phyloP scores from a whole-genome alignment of 2,113 vertebrate genomes.

The Haplotaxodon microlepis region DNA sequence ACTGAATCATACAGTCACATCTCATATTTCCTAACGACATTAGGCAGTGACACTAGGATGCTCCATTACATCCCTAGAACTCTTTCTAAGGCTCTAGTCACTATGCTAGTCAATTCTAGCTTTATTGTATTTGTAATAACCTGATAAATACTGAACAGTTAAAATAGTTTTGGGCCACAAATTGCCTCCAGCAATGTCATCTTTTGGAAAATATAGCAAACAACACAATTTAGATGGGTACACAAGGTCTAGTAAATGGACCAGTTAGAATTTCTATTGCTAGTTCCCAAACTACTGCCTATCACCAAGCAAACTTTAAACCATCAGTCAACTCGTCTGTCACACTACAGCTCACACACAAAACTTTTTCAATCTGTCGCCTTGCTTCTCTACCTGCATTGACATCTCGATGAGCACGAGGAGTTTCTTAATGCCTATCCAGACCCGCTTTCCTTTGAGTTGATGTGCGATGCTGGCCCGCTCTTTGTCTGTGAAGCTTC shows the following conservation, averaged over 20 bases:
- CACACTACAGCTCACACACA: neutral
- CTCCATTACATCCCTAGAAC: neutral
- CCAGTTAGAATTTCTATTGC: neutral
- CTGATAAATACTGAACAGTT: neutral
- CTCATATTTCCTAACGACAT: neutral
- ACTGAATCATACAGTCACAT: neutral
- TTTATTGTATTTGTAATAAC: neutral
- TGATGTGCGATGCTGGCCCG: constrained; percentile 83
- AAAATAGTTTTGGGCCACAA: neutral
- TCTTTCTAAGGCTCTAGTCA: neutral
- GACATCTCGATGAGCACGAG: constrained; percentile 99
- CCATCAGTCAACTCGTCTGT: neutral
- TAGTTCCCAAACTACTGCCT: neutral
- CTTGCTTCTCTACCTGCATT: constrained; percentile 77
- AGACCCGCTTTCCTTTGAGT: constrained; percentile 87
- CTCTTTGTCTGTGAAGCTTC: constrained; percentile 92
- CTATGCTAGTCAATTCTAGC: neutral
- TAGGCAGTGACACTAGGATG: neutral
- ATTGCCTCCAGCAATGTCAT: neutral
- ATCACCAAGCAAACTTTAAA: neutral
- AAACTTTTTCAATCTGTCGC: fast-evolving
- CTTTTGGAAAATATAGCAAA: neutral
- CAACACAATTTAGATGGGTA: neutral
- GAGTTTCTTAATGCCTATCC: constrained; percentile 98
- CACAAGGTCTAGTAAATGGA: neutral